Evolutionary conservation across 1,140 invertebrate species (phyloP).

Genomic region (Protaetia brevitarsis): DNA sequence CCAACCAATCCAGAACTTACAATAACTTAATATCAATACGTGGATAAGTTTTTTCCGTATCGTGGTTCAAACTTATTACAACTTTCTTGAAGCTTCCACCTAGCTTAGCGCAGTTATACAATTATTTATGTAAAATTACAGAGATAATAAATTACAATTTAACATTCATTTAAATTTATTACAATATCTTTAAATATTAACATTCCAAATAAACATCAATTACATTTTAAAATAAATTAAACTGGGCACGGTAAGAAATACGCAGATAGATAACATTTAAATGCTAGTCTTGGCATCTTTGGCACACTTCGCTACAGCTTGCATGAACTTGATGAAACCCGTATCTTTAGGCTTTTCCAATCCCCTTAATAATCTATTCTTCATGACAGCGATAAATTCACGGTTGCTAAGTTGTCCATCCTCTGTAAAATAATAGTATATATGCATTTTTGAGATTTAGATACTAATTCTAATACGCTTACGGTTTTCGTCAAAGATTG

Average conservation of each 20-base stretch:
- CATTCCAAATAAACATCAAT: not conserved
- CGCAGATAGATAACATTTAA: slow-evolving; percentile 6
- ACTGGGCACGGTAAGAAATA: not conserved
- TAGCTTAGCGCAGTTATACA: no score
- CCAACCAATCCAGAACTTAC: no score
- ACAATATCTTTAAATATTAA: not conserved
- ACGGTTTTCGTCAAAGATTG: slow-evolving; percentile 99
- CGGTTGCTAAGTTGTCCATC: slow-evolving; percentile 97
- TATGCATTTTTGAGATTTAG: not conserved
- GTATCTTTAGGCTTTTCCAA: slow-evolving; percentile 98
- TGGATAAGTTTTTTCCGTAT: no score
- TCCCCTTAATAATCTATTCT: slow-evolving; percentile 90
- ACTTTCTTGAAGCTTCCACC: no score
- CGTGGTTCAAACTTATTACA: no score
- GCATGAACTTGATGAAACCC: slow-evolving; percentile 91
- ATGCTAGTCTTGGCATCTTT: slow-evolving; percentile 72
- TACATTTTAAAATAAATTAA: not conserved
- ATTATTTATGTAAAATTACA: no score
- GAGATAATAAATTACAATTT: not conserved
- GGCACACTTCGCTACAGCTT: slow-evolving; percentile 87
- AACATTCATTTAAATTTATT: not conserved
- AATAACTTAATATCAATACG: no score
- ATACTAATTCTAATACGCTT: slow-evolving; percentile 52
- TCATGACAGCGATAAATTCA: slow-evolving; percentile 99
- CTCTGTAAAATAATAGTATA: slow-evolving; percentile 63